Conservation (phyloP, 2,797 vertebrate genomes). For the Myotis daubentonii region DNA sequence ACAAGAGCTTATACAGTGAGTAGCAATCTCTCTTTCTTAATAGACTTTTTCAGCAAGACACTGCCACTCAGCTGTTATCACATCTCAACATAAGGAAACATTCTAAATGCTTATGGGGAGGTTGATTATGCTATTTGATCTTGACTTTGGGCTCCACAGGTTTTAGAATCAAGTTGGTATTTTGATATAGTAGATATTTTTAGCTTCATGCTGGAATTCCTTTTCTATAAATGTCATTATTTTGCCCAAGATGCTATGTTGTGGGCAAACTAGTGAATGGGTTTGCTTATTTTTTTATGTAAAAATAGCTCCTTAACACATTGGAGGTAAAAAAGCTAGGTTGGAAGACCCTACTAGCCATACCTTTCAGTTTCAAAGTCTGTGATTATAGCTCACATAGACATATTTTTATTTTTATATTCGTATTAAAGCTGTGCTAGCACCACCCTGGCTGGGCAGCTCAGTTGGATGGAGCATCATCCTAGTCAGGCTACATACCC, state of each 20-base stretch:
- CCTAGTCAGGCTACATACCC: neutral
- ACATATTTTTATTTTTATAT: neutral
- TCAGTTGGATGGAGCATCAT: neutral
- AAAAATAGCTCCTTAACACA: no score
- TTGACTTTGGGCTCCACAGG: neutral
- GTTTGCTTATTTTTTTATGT: neutral
- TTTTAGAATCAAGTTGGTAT: conserved; percentile 37
- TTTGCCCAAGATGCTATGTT: neutral
- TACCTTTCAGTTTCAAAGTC: neutral
- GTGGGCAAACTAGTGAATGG: neutral
- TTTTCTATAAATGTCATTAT: neutral
- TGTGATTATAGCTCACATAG: neutral
- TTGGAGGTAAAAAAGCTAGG: neutral
- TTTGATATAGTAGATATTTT: neutral
- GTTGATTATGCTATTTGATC: neutral
- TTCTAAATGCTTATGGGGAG: neutral
- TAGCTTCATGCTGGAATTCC: neutral
- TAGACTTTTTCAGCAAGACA: neutral
- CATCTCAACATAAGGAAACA: neutral
- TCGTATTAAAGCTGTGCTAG: neutral
- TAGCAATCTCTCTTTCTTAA: neutral
- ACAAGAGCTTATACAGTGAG: neutral
- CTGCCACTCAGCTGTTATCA: neutral
- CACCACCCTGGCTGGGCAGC: neutral
- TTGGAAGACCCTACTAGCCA: neutral